Conservation (phyloP, 2,888 invertebrate genomes). For the Heteromurus nitidus region DNA sequence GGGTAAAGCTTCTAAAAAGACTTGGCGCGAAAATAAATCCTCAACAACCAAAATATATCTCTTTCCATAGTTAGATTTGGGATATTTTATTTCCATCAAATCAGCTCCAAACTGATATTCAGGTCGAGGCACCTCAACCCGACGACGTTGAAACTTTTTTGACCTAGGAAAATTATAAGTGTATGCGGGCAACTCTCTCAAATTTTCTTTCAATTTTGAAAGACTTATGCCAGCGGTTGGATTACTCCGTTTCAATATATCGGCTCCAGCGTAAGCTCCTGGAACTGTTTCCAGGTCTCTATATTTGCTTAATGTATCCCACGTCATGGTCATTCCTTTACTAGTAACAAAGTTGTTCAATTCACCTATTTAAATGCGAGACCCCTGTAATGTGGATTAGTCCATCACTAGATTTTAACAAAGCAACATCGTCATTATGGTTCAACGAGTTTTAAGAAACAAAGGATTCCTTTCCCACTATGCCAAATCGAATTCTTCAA, state of each 20-base stretch:
- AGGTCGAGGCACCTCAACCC: not conserved
- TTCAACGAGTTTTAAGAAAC: not conserved
- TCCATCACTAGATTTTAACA: no score
- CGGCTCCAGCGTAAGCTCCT: not conserved
- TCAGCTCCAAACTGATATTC: slow-evolving; percentile 51
- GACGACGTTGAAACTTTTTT: slow-evolving; percentile 28
- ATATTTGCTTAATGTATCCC: not conserved
- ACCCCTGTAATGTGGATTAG: not conserved
- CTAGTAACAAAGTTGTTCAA: no score
- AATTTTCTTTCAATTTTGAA: not conserved
- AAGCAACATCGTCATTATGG: no score
- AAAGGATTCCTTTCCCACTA: slow-evolving; percentile 11
- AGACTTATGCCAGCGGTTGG: no score
- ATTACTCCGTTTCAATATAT: not conserved
- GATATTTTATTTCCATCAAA: slow-evolving; percentile 49
- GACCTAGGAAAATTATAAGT: not conserved
- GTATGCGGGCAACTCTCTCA: slow-evolving; percentile 16
- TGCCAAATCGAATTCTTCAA: not conserved
- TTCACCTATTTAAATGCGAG: not conserved
- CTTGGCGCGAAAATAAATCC: slow-evolving; percentile 40
- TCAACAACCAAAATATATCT: slow-evolving; percentile 37
- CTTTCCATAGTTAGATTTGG: slow-evolving; percentile 56
- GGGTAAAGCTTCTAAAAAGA: slow-evolving; percentile 44
- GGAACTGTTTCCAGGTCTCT: not conserved
- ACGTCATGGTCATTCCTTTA: not conserved